Base-by-base conservation (phyloP, 2,888 invertebrate species). In the Cheilosia variabilis region DNA sequence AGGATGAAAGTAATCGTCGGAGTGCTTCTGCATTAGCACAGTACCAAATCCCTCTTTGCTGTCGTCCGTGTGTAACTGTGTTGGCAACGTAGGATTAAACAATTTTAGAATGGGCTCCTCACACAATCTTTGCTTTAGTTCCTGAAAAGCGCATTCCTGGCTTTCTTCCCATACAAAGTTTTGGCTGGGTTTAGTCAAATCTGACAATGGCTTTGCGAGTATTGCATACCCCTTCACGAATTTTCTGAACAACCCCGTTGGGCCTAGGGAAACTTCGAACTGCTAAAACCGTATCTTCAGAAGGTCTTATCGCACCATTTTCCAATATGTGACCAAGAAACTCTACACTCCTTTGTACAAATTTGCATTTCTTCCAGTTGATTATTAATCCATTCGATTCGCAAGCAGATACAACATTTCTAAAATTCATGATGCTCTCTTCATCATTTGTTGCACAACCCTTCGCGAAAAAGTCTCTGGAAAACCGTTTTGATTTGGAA, bases 41-140 rank as follows among this genome's bases (percentile, higher is more conserved):
- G 47, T 19, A 47, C 47, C 47, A 5, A 47, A 47, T 47, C 47
- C 7, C 47, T 47, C 17, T 7, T 47, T 47, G 47, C 47, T 47
- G 4, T 15, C 41, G 10, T 41, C 41, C 41, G 41, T 41, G 41
- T 41, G 41, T 41, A 41, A 4, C 15, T 41, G 41, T 13, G 41
- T 41, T 2, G 41, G 41, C 10, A 41, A 41, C 10, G 41, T 41
- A 4, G 41, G 41, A 41, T 41, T 41, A 41, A 41, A 41, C 13
- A 41, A 15, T 15, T 41, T 41, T 13, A 41, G 15, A 13, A 41
- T 41, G 10, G 41, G 41, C 15, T 41, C 41, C 41, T 41, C 41
- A 15, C 41, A 41, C 41, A 41, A 15, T 41, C 41, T 41, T 4
- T 41, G 10, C 15, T 41, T 41, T 2, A 41, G 4, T 1, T 15